phyloP scores from a whole-genome alignment of 2,113 vertebrate genomes.

The Upupa epops region DNA sequence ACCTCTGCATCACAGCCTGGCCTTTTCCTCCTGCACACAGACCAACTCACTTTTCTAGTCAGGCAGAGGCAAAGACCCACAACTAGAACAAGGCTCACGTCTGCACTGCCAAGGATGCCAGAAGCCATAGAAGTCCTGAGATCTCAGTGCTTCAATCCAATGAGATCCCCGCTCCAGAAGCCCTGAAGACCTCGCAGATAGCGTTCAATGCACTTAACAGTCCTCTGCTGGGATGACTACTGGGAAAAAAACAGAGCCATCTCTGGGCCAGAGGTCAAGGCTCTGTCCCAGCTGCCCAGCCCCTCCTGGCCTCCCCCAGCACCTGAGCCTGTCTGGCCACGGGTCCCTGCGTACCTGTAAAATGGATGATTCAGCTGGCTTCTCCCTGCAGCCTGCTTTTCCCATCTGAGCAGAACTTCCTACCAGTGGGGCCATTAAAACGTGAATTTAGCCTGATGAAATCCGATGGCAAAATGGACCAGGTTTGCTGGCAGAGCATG shows the following conservation, averaged over 20 bases:
- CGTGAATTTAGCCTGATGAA: not conserved
- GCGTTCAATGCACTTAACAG: not conserved
- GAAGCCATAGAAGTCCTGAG: not conserved
- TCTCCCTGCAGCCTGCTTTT: not conserved
- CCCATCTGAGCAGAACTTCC: not conserved
- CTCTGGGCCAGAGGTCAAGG: not conserved
- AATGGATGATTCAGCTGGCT: not conserved
- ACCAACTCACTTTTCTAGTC: not conserved
- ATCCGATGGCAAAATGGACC: not conserved
- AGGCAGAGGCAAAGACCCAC: not conserved
- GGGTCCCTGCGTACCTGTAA: not conserved
- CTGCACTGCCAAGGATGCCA: fast-evolving
- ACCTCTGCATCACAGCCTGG: not conserved
- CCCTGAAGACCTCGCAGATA: not conserved
- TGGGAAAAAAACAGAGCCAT: not conserved
- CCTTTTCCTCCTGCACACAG: not conserved
- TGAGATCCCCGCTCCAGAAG: not conserved
- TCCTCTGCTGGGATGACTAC: not conserved
- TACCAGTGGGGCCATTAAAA: not conserved
- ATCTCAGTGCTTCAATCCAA: not conserved
- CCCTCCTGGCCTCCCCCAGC: not conserved
- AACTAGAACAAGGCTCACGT: not conserved
- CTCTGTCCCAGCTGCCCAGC: not conserved
- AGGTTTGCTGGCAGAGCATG: not conserved
- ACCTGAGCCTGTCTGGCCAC: not conserved